These are phyloP conservation scores for Mobula birostris DNA, from an alignment of 2,113 vertebrate species.

Conservation along the genomic window DNA sequence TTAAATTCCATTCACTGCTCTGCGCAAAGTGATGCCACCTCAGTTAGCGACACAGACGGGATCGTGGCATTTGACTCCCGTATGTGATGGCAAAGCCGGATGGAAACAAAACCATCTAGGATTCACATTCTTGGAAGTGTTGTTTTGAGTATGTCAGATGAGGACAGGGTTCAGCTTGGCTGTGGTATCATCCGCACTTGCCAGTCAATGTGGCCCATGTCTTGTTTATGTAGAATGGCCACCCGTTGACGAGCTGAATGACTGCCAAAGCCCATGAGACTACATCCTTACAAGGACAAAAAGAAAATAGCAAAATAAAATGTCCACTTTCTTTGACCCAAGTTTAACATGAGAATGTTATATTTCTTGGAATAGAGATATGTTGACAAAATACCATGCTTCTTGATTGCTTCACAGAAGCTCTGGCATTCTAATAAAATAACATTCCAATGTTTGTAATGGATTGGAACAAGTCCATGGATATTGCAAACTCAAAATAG, in stretches of 20 bases:
- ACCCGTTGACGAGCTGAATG: neutral
- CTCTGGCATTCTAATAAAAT: neutral
- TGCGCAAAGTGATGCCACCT: neutral
- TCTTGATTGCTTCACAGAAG: conserved; percentile 17
- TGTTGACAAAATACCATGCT: conserved; percentile 11
- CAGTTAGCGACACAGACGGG: neutral
- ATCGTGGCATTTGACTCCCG: neutral
- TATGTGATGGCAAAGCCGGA: neutral
- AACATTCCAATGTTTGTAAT: neutral
- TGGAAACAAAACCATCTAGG: too few species aligned
- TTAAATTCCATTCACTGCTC: neutral
- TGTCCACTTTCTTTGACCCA: neutral
- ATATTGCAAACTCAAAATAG: neutral
- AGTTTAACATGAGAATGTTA: conserved; percentile 14
- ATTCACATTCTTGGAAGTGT: neutral
- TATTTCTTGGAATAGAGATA: neutral
- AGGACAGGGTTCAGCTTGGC: conserved; percentile 7
- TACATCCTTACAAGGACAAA: neutral
- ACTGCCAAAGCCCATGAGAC: neutral
- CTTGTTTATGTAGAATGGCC: neutral
- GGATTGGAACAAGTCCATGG: neutral
- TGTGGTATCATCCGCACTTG: neutral
- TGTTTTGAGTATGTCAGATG: neutral
- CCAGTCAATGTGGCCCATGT: neutral
- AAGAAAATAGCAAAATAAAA: neutral